Evolutionary conservation across 2,888 invertebrate genomes (phyloP).

Genomic region (Tipula helvola): DNA sequence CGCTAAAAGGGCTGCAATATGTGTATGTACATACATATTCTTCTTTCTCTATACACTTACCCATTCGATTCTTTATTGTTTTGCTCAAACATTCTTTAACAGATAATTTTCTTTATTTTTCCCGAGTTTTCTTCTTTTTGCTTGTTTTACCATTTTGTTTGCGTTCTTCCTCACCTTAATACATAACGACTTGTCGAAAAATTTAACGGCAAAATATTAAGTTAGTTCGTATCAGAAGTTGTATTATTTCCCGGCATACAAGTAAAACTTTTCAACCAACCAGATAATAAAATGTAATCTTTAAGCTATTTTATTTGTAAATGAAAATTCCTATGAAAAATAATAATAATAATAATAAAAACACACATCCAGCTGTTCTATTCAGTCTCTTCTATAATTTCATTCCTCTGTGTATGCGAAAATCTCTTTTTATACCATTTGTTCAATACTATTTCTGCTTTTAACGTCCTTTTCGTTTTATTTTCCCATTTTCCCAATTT

Average conservation of each 20-base stretch:
- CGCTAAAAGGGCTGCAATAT: not conserved
- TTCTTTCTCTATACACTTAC: not conserved
- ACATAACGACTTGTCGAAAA: slow-evolving; percentile 7
- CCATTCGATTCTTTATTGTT: not conserved
- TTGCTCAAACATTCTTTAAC: not conserved
- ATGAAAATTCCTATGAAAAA: not conserved
- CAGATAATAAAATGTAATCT: not conserved
- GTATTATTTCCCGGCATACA: not conserved
- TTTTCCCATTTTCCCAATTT: not conserved
- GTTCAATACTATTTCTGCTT: not conserved
- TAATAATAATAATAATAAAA: not conserved
- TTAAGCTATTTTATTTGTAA: slow-evolving; percentile 8
- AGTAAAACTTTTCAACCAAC: not conserved
- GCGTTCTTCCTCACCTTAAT: slow-evolving; percentile 7
- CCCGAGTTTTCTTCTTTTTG: not conserved
- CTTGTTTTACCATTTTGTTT: not conserved
- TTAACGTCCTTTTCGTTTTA: not conserved
- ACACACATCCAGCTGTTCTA: slow-evolving; percentile 9
- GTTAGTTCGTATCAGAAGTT: not conserved
- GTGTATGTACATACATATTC: not conserved
- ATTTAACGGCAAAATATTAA: not conserved
- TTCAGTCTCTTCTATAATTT: not conserved
- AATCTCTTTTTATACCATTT: not conserved
- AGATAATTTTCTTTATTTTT: not conserved
- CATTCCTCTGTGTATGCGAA: not conserved